Evolutionary conservation across 1,140 invertebrate genomes (phyloP).

Genomic region (Drosophila guanche): DNA sequence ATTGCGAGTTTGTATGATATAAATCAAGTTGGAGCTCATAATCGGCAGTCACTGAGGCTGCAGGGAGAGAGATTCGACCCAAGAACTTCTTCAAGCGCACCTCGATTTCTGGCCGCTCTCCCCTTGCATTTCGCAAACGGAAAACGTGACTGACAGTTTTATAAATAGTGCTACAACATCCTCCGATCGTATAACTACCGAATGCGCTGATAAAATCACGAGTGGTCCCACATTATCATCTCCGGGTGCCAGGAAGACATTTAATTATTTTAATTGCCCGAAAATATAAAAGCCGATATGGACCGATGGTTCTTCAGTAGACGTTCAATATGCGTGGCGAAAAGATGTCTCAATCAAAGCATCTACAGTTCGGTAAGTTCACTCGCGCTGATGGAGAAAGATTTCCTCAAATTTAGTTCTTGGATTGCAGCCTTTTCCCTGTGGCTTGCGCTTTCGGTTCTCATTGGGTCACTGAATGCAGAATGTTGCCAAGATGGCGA

Average conservation of each 20-base stretch:
- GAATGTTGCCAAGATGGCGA: constrained; percentile 57
- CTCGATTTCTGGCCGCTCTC: constrained; percentile 1
- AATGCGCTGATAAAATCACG: constrained; percentile 40
- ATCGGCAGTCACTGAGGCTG: no score
- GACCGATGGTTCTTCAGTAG: constrained; percentile 37
- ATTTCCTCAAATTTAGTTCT: background rate
- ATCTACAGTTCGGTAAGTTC: constrained; percentile 42
- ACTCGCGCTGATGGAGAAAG: background rate
- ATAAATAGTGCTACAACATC: constrained; percentile 40
- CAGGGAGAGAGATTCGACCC: background rate
- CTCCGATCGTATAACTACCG: constrained; percentile 42
- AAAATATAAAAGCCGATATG: constrained; percentile 64
- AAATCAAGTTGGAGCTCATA: no score
- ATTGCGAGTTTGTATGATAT: no score
- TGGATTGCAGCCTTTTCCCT: constrained; percentile 26
- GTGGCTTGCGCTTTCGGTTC: constrained; percentile 26
- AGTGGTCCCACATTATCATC: constrained; percentile 48
- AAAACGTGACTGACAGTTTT: constrained; percentile 1
- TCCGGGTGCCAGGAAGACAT: constrained; percentile 43
- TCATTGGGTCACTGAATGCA: constrained; percentile 29
- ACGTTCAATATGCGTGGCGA: constrained; percentile 20
- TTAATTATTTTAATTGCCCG: constrained; percentile 69
- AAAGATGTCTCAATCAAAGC: constrained; percentile 49
- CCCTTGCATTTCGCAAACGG: background rate
- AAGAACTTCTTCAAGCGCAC: constrained; percentile 6